Base-by-base conservation (phyloP, 2,113 vertebrate genomes). In the Glaucidium brasilianum region DNA sequence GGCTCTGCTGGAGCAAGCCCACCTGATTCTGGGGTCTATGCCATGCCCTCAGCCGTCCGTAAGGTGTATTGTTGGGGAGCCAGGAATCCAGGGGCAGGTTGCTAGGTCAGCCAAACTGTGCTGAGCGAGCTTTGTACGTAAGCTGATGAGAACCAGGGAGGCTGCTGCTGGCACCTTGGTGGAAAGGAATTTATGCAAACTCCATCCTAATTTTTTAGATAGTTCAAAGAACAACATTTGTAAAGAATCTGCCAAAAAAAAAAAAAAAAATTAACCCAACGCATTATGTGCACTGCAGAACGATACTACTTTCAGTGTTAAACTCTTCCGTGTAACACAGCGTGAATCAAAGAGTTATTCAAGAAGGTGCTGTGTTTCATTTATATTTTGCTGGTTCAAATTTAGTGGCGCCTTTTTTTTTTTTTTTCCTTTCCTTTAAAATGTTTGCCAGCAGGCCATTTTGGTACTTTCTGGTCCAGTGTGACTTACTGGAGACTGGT, bases 21-120 rank as follows among this genome's bases (percentile, higher is more conserved):
- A 14, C 6, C 0, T 67, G 34, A 26, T 67, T 34, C 13, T 18
- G 37, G 30, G n/a, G 6, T 67, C 64, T 21, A 12, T 1, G 1
- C 2, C 3, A 3, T 64, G 39, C 55, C 39, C 60, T 78, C 22
- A 23, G 47, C 41, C 78, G 68, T 39, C 43, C 37, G 2, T 22
- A 45, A 66, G 30, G 11, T 3, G 1, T 10, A 30, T 39, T 83
- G 14, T 9, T 87, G 59, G 41, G 49, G 34, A 62, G 37, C 21
- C 20, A 50, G 37, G 26, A 75, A 55, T 66, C 10, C 18, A 56
- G 27, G 50, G 90, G 17, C 11, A 37, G 60, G 8, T 32, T 67
- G 26, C 14, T 72, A 11, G 25, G 34, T 72, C 79, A 85, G 30
- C 5, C 26, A 75, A 67, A 66, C n/a, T 20, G 4, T 26, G 19